These are phyloP conservation scores for Bedellia somnulentella DNA, from an alignment of 2,888 invertebrate species.

Conservation along the genomic window DNA sequence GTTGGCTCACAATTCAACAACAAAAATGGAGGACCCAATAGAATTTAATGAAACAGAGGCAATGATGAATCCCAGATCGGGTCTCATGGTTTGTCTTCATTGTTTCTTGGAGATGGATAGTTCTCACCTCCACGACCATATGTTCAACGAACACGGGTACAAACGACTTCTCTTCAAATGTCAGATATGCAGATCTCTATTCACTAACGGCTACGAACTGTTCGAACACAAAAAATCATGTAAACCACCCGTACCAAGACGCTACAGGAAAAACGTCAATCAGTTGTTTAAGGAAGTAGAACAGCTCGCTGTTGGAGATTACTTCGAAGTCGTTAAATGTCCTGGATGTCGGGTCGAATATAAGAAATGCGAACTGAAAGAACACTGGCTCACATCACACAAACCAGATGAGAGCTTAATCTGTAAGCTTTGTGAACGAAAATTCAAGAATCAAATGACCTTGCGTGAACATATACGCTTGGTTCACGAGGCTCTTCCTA, in stretches of 20 bases:
- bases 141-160: conserved; percentile 19
- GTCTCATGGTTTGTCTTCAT: conserved; percentile 18
- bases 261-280: neutral
- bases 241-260: conserved; percentile 5
- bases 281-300: conserved; percentile 6
- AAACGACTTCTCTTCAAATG: conserved; percentile 17
- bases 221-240: conserved; percentile 15
- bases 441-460: conserved; percentile 19
- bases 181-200: conserved; percentile 15
- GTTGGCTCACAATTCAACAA: conserved; percentile 16
- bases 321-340: too few relatives aligned
- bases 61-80: conserved; percentile 16
- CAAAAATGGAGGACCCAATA: conserved; percentile 17
- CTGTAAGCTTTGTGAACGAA: conserved; percentile 17
- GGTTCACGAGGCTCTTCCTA: conserved; percentile 20
- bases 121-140: conserved; percentile 16
- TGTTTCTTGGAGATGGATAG: conserved; percentile 18
- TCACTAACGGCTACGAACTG: conserved; percentile 13
- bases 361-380: too few relatives aligned
- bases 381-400: too few relatives aligned
- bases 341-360: too few relatives aligned
- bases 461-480: conserved; percentile 19
- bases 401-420: conserved; percentile 14
- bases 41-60: conserved; percentile 19
- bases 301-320: conserved; percentile 15